A percentile compares a stretch with the other conserved stretches of the same genome.
Conservation (phyloP, 2,797 vertebrate species). For the Lemur catta region DNA sequence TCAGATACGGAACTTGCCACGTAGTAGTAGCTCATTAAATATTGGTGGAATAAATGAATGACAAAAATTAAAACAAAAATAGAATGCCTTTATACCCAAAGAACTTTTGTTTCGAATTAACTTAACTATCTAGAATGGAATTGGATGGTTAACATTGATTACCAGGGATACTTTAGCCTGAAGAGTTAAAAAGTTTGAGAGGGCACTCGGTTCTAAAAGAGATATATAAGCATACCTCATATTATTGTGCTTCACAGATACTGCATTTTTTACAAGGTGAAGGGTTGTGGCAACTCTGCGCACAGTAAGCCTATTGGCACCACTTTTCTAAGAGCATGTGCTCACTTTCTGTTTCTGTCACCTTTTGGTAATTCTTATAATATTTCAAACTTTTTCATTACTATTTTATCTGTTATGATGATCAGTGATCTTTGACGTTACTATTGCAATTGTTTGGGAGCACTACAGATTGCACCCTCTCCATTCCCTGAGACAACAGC, state of each 20-base stretch:
- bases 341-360: neutral
- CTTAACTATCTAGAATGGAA: neutral
- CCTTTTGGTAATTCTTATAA: neutral
- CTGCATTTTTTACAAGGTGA: neutral
- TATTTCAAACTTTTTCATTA: neutral
- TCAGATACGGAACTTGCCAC: neutral
- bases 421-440: neutral
- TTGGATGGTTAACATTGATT: neutral
- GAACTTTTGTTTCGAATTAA: neutral
- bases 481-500: neutral
- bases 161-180: neutral
- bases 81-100: neutral
- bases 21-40: neutral
- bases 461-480: neutral
- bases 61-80: neutral
- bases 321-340: neutral
- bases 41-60: neutral
- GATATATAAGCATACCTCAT: neutral
- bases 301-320: neutral
- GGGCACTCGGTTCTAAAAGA: neutral
- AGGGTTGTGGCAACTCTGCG: neutral
- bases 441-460: neutral
- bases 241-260: neutral
- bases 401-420: neutral
- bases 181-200: neutral